A percentile compares a stretch with the other conserved stretches of the same genome.
phyloP scores from a whole-genome alignment of 1,140 invertebrate genomes.

The Bombus affinis region DNA sequence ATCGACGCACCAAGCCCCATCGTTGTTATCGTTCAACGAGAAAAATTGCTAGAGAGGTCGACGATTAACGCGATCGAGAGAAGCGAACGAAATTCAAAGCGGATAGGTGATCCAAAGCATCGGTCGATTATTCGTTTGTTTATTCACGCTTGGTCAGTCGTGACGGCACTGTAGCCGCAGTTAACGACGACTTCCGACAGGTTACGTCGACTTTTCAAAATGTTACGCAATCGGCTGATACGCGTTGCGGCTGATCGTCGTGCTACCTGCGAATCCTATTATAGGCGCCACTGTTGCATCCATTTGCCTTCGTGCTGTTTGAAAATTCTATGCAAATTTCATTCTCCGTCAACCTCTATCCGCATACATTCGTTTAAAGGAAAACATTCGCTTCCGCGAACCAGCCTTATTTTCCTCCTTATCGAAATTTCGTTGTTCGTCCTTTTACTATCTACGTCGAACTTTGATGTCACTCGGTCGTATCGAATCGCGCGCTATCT shows the following conservation, averaged over 20 bases:
- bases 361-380: rapidly evolving
- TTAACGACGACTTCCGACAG: slow-evolving; percentile 58
- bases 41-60: neutral
- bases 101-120: slow-evolving; percentile 29
- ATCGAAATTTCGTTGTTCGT: neutral
- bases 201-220: slow-evolving; percentile 52
- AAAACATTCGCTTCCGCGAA: neutral
- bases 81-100: neutral
- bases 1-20: slow-evolving; percentile 1
- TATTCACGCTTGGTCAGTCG: slow-evolving; percentile 59
- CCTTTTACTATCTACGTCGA: neutral
- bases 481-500: neutral
- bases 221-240: slow-evolving; percentile 57
- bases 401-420: too few relatives aligned
- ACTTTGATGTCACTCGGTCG: neutral
- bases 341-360: too few relatives aligned
- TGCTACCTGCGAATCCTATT: slow-evolving; percentile 41
- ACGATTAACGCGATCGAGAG: slow-evolving; percentile 7
- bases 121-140: slow-evolving; percentile 48
- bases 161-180: slow-evolving; percentile 38
- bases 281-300: slow-evolving; percentile 42
- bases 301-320: neutral
- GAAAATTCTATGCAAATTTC: slow-evolving; percentile 3
- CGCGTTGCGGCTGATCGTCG: slow-evolving; percentile 27
- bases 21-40: neutral